Conservation (phyloP, 2,113 vertebrate species). For the Periophthalmus modestus region DNA sequence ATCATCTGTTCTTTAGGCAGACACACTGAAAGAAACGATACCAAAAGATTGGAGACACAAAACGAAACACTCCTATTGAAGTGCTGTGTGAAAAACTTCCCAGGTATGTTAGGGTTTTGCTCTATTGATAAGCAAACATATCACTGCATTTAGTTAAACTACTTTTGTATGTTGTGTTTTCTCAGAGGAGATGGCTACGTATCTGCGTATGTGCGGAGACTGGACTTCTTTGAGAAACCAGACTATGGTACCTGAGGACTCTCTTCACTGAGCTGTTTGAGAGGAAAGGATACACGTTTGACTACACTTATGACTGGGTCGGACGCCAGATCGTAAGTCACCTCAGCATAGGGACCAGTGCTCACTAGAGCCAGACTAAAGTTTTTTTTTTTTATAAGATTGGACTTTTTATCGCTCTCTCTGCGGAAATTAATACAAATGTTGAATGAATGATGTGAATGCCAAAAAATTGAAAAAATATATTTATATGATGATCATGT, state of each 20-base stretch:
- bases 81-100: slow-evolving; percentile 99
- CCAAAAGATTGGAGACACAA: slow-evolving; percentile 99
- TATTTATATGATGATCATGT: too few species aligned
- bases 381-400: too few species aligned
- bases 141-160: neutral
- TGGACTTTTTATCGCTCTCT: too few species aligned
- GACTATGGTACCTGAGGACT: slow-evolving; percentile 94
- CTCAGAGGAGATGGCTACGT: slow-evolving; percentile 98
- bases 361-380: too few species aligned
- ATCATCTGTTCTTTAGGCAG: slow-evolving; percentile 81
- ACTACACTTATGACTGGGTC: slow-evolving; percentile 98
- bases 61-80: slow-evolving; percentile 97
- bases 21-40: slow-evolving; percentile 98
- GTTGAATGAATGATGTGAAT: too few species aligned
- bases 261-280: slow-evolving; percentile 98
- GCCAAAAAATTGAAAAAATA: too few species aligned
- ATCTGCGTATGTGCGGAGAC: slow-evolving; percentile 93
- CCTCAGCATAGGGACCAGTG: too few species aligned
- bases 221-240: slow-evolving; percentile 99
- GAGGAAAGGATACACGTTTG: slow-evolving; percentile 95
- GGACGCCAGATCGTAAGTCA: slow-evolving; percentile 96
- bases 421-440: too few species aligned
- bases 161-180: neutral
- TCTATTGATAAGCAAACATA: neutral
- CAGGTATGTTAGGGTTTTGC: slow-evolving; percentile 78